Evolutionary conservation across 2,113 vertebrate genomes (phyloP), one percentile per base, ranked within the genome.

Genomic region (Natator depressus): DNA sequence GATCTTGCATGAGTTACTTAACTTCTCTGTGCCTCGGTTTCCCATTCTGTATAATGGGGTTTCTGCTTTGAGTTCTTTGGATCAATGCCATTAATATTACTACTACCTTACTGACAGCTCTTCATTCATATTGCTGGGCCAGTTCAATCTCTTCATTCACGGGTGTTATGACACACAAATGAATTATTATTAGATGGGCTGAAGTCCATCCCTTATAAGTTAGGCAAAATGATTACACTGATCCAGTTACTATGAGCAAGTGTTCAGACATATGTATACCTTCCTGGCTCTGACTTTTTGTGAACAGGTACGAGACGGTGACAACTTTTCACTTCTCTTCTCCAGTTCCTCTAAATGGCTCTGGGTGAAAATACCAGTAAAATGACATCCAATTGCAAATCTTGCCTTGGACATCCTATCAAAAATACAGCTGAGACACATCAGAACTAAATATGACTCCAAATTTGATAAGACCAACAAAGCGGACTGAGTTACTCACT

Each of bases 271-370:
- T 8, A 13, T 3, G 84, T 92, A 2, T 69, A 96, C 97, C 97
- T 97, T 97, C 53, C 94, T 96, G 4, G 8, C 75, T 22, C 42
- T 81, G 59, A 91, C 90, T 94, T 90, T 96, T 80, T 94, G 93
- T 57, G 89, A 50, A 81, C 24, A 89, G 94, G 55, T 92, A 62
- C 88, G 91, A 83, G 94, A 38, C 2, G 92, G 25, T 1, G 84
- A 24, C 16, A 92, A 93, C 69, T 94, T 95, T 2, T 5, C 42
- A 8, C n/a, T 89, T 94, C 78, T 96, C 87, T 85, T 95, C 55
- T 96, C 78, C 5, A 42, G 65, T 14, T 95, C 93, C 72, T 96
- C 93, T 76, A 57, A 38, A 5, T 13, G 80, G 42, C 94, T 96
- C 94, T 89, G 82, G 65, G 20, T 50, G 78, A 62, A 85, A 94